Percentiles rank a stretch among this genome's conserved stretches.
Conservation (phyloP, 1,140 invertebrate species). For the Agrilus planipennis region DNA sequence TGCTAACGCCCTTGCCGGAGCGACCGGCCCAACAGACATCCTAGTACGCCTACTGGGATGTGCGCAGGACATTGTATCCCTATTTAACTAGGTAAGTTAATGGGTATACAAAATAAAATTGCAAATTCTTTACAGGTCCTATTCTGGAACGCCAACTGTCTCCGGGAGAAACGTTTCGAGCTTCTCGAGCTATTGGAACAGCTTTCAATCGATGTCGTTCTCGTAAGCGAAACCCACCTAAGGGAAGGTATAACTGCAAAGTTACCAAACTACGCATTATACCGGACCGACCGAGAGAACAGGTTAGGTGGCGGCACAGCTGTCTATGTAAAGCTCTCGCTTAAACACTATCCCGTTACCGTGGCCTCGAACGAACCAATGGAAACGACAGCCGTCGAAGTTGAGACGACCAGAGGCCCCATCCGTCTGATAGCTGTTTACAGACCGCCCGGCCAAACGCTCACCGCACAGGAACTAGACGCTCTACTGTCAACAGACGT, state of each 20-base stretch:
- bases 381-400: background rate
- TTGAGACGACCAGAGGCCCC: background rate
- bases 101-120: too few relatives aligned
- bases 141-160: background rate
- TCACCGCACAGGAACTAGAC: background rate
- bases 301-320: constrained; percentile 1
- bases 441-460: background rate
- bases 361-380: background rate
- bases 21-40: background rate
- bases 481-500: background rate
- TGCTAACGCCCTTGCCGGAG: background rate
- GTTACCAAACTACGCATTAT: background rate
- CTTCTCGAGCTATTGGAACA: background rate
- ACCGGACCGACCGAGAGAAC: background rate
- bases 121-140: background rate
- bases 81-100: too few relatives aligned
- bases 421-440: background rate
- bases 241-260: background rate
- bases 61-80: too few relatives aligned
- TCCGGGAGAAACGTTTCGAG: background rate
- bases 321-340: background rate
- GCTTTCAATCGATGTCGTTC: background rate
- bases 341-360: background rate
- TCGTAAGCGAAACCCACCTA: background rate
- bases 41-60: too few relatives aligned